These are phyloP conservation scores for Drosophila sturtevanti DNA, from an alignment of 1,140 invertebrate genomes.

Conservation along the genomic window DNA sequence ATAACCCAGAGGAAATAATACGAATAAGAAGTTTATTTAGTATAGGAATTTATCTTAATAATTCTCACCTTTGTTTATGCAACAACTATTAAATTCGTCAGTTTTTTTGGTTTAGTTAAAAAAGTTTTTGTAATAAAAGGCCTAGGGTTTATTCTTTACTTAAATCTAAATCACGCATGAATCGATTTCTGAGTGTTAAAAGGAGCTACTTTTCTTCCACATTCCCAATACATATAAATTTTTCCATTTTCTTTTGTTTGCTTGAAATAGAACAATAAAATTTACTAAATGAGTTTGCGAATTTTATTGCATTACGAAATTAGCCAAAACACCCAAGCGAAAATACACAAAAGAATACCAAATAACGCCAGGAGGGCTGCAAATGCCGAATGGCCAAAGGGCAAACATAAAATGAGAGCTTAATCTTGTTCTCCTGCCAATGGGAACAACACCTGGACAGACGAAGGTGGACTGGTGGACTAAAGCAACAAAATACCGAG, in stretches of 20 bases:
- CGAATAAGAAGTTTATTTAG: no score
- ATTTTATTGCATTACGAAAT: conserved; percentile 41
- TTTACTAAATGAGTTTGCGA: conserved; percentile 36
- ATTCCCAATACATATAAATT: not conserved
- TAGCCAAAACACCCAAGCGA: conserved; percentile 8
- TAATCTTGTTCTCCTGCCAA: conserved; percentile 20
- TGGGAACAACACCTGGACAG: not conserved
- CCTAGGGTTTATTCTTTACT: not conserved
- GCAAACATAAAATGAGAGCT: conserved; percentile 4
- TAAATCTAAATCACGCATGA: not conserved
- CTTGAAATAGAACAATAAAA: conserved; percentile 34
- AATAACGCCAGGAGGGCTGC: not conserved
- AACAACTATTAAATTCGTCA: no score
- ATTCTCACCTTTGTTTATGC: no score
- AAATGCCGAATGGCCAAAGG: conserved; percentile 2
- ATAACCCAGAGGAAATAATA: not conserved
- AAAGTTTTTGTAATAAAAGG: not conserved
- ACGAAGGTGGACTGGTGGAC: not conserved
- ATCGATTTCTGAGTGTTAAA: not conserved
- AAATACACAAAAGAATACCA: not conserved
- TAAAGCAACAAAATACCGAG: conserved; percentile 29
- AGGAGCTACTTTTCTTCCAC: not conserved
- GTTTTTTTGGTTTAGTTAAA: no score
- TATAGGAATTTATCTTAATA: not conserved
- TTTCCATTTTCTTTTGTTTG: conserved; percentile 20